A percentile compares a stretch with the other conserved stretches of the same genome.
phyloP scores from a whole-genome alignment of 2,797 vertebrate genomes.

The Poliocrania exsul region DNA sequence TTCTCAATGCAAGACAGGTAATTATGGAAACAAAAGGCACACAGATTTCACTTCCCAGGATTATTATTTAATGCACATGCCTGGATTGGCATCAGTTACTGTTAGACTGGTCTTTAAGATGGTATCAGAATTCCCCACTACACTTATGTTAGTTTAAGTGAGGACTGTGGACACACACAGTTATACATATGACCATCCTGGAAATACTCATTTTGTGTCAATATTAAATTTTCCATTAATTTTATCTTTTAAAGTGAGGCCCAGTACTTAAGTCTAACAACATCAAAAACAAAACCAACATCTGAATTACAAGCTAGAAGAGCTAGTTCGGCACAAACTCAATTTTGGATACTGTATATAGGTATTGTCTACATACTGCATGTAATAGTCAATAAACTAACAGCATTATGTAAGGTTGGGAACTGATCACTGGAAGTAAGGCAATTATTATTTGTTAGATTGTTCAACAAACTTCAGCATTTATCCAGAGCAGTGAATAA shows the following conservation, averaged over 20 bases:
- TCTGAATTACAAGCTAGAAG: neutral
- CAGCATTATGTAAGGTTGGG: neutral
- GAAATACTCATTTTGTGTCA: neutral
- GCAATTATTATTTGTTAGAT: neutral
- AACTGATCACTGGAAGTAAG: neutral
- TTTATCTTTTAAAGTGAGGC: neutral
- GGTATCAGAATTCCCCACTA: neutral
- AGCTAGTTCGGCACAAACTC: neutral
- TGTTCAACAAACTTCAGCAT: neutral
- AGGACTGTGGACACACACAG: neutral
- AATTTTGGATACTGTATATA: neutral
- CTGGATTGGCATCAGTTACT: neutral
- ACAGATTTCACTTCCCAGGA: neutral
- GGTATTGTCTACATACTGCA: neutral
- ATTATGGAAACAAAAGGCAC: neutral
- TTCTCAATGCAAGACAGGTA: neutral
- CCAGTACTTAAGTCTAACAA: neutral
- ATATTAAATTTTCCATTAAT: neutral
- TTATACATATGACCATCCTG: neutral
- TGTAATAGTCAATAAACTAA: neutral
- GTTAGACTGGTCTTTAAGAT: neutral
- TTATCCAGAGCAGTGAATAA: neutral
- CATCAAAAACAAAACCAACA: neutral
- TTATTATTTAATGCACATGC: neutral
- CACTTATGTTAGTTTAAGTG: neutral